Evolutionary conservation across 2,888 invertebrate genomes (phyloP), one percentile per base, ranked within the genome.

Genomic region (Drosophila leonis): DNA sequence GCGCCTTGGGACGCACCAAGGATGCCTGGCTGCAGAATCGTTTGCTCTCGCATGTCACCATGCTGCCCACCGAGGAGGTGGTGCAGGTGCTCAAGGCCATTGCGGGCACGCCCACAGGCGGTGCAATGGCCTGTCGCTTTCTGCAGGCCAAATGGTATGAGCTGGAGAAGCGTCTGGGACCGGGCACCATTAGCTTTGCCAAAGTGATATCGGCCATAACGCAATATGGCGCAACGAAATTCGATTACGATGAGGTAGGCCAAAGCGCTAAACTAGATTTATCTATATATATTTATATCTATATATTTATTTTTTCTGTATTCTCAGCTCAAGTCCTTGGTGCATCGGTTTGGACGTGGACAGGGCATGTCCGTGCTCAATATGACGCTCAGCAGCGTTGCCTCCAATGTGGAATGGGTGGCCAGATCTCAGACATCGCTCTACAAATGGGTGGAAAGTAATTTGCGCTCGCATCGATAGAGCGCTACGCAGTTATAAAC

Each of bases 11-110:
- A 1, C 88, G 93, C 48, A 93, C 93, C 72, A 93, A 93, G 81
- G 93, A 93, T 75, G 93, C 93, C 41, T 93, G 93, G 93, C 90
- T 93, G 31, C 93, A 93, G 83, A 93, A 93, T 79, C 93, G 93
- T 27, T 83, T 93, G 74, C 83, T 93, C 18, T 93, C 93, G 13
- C 93, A 93, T 72, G 93, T 93, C 5, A 93, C 93, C 46, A 91
- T 92, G 90, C 86, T 93, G 72, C 93, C 93, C 72, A 92, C 93
- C 10, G 82, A 79, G 41, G 93, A 93, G 83, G 92, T 93, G 69
- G 93, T 93, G 8, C 93, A 93, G 75, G 93, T 93, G 48, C 82
- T 93, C 15, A 91, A 93, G 74, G 93, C 93, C n/a, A 93, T 93
- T 59, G 92, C 93, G 0, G 93, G 93, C 9, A 93, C 93, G 39